Conservation (phyloP, 2,888 invertebrate species). For the Eupithecia exiguata region DNA sequence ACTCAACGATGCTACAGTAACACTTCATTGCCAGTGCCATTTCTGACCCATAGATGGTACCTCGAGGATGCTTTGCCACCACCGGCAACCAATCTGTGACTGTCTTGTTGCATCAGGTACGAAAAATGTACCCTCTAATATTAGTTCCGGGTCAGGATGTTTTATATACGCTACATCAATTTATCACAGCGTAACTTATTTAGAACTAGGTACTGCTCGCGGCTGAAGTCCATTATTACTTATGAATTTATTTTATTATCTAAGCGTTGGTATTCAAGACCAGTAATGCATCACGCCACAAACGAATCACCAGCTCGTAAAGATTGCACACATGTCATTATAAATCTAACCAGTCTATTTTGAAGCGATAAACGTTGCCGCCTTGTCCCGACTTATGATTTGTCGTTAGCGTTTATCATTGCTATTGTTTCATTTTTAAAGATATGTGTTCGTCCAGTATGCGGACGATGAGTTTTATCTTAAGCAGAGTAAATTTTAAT, state of each 20-base stretch:
- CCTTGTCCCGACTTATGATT: conserved; percentile 28
- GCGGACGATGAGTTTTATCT: background rate
- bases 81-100: no score
- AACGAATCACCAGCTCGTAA: conserved; percentile 6
- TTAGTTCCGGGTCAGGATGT: no score
- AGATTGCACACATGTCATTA: background rate
- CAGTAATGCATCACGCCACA: conserved; percentile 9
- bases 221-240: background rate
- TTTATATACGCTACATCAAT: no score
- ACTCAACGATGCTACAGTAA: no score
- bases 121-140: no score
- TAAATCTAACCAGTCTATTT: conserved; percentile 17
- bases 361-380: conserved; percentile 11
- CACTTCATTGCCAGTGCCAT: no score
- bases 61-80: no score
- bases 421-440: conserved; percentile 16
- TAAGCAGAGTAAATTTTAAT: background rate
- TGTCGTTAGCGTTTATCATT: conserved; percentile 30
- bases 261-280: background rate
- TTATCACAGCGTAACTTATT: background rate
- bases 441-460: background rate
- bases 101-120: no score
- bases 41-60: no score
- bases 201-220: background rate
- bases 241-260: background rate